These are phyloP conservation scores for Caloenas nicobarica DNA, from an alignment of 2,113 vertebrate species.

Conservation along the genomic window DNA sequence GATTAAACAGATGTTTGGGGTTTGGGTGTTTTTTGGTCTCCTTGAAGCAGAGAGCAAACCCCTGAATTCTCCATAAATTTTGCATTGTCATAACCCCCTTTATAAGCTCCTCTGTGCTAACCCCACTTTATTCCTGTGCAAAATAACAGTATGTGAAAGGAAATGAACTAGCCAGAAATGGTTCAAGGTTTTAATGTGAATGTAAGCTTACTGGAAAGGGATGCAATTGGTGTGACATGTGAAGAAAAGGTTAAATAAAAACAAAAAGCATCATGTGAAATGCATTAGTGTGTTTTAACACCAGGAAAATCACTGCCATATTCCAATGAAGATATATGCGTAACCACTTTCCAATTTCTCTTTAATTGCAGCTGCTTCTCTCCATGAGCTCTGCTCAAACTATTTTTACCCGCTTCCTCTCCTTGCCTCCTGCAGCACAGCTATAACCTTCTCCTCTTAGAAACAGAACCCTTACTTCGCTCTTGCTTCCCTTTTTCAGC, in stretches of 20 bases:
- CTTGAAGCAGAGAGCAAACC: background rate
- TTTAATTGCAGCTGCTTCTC: background rate
- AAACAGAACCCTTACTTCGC: background rate
- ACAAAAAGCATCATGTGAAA: background rate
- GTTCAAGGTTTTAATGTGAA: background rate
- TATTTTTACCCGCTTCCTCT: background rate
- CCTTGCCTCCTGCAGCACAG: background rate
- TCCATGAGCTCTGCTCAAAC: background rate
- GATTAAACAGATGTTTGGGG: background rate
- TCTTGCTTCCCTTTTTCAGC: background rate
- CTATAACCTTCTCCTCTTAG: background rate
- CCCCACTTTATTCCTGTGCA: background rate
- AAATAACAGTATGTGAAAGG: background rate
- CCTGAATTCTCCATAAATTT: constrained; percentile 9
- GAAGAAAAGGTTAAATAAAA: constrained; percentile 8
- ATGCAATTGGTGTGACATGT: background rate
- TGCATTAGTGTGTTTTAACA: background rate
- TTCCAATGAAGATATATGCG: background rate
- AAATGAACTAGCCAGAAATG: background rate
- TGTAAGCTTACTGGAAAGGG: background rate
- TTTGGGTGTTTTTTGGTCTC: background rate
- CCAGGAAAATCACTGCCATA: background rate
- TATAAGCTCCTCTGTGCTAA: background rate
- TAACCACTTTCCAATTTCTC: background rate
- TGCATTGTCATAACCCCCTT: background rate